Conservation (phyloP, 2,797 vertebrate species). For the Anas acuta region DNA sequence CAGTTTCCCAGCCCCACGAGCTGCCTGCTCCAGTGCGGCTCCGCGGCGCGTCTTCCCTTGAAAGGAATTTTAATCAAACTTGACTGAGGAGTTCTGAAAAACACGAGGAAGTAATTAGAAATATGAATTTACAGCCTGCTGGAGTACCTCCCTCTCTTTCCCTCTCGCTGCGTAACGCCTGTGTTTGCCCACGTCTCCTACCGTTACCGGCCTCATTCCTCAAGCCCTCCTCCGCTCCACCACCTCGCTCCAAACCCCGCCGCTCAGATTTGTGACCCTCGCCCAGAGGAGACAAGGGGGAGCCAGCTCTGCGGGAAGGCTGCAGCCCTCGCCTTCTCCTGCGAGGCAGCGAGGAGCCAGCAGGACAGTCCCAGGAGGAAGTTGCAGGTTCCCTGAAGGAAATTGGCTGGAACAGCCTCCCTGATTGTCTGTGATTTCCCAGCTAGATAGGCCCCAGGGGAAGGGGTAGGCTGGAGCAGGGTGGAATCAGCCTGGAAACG, state of each 20-base stretch:
- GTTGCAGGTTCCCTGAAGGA: slow-evolving; percentile 68
- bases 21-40: slow-evolving; percentile 4
- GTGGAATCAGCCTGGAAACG: slow-evolving; percentile 52
- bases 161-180: slow-evolving; percentile 41
- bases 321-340: not conserved
- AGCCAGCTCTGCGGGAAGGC: not conserved
- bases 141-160: slow-evolving; percentile 64
- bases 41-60: slow-evolving; percentile 45
- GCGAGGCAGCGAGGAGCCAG: not conserved
- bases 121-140: slow-evolving; percentile 75
- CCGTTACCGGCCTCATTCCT: slow-evolving; percentile 27
- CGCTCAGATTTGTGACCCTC: slow-evolving; percentile 1
- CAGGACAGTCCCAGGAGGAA: slow-evolving; percentile 63
- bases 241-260: not conserved
- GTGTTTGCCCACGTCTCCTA: slow-evolving; percentile 30
- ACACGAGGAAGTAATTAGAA: slow-evolving; percentile 77
- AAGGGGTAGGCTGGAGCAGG: slow-evolving; percentile 14
- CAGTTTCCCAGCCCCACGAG: not conserved
- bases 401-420: slow-evolving; percentile 66
- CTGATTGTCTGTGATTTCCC: slow-evolving; percentile 56
- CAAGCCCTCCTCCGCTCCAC: slow-evolving; percentile 39
- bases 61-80: slow-evolving; percentile 78
- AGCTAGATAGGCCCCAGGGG: slow-evolving; percentile 54
- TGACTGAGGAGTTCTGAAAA: slow-evolving; percentile 74
- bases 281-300: not conserved